Base-by-base conservation (phyloP, 2,797 vertebrate genomes). In the Harpagifer antarcticus region DNA sequence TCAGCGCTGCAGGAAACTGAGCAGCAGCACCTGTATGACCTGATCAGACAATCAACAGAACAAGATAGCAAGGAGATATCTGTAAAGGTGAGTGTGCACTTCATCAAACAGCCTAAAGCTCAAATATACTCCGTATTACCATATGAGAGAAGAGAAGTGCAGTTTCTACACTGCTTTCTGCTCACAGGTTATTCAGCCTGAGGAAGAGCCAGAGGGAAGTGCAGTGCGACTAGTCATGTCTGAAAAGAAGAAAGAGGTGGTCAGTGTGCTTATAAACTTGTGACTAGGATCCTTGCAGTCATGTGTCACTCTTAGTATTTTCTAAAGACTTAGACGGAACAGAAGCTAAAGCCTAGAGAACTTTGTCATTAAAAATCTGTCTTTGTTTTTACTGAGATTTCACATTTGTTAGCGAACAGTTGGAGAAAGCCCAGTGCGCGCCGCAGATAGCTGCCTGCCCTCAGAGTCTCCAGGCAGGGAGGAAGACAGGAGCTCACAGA, bases 1-100 rank as follows among this genome's bases (percentile, higher is more conserved):
- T 78, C 85, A 33, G 97, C 96, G 56, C 95, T 99, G 31, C 83
- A 52, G 77, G 95, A 95, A 76, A 99, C 98, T 0, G 94, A 97
- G 27, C 98, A 99, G 86, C 86, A 94, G 33, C 97, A 99, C 86
- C 91, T 99, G 83, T 95, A 89, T 23, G 90, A 94, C 9, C 11
- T 96, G 59, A 91, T 99, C 80, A 87, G 93, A 68, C 89, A 88
- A 17, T 89, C 82, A 43, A 62, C 74, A 33, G 88, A 91, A 76
- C 85, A 27, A 66, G 83, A 90, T 10, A 58, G 82, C 53, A 85
- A 45, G n/a, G 85, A 86, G 52, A 78, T 59, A 2, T 63, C 47
- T 15, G 19, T 31, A 45, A 83, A 93, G 84, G 95, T 95, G 80
- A 94, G 87, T 49, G 66, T 20, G 3, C 19, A 33, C 27, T 42